Conservation (phyloP, 2,113 vertebrate species). For the Leptosomus discolor region DNA sequence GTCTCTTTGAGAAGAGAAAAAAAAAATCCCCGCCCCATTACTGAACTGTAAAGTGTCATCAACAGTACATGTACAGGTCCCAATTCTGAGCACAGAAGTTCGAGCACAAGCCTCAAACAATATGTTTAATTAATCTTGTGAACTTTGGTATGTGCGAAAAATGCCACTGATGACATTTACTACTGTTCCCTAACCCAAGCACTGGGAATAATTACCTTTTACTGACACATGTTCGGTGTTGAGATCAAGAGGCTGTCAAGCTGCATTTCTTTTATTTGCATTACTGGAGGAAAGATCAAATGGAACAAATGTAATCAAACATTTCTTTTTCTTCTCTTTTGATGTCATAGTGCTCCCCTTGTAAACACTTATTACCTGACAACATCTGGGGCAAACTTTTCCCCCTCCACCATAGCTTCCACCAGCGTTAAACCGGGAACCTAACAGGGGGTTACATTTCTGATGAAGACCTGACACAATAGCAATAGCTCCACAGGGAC, state of each 20-base stretch:
- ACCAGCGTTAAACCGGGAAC: neutral
- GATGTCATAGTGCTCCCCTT: neutral
- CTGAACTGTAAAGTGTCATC: neutral
- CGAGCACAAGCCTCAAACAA: neutral
- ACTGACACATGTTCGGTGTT: neutral
- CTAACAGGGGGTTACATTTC: neutral
- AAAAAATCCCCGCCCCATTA: neutral
- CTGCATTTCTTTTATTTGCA: neutral
- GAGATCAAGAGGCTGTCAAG: neutral
- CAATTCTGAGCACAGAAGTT: neutral
- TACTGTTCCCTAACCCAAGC: neutral
- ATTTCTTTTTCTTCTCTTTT: neutral
- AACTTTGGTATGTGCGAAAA: neutral
- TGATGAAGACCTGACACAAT: neutral
- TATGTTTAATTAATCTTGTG: neutral
- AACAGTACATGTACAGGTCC: neutral
- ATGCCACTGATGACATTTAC: neutral
- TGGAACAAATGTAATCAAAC: neutral
- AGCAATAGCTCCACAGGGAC: neutral
- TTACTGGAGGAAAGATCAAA: neutral
- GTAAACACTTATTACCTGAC: neutral
- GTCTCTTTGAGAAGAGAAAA: neutral
- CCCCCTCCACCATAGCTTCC: neutral
- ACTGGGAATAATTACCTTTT: constrained; percentile 16
- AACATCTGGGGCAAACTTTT: neutral